Conservation (phyloP, 2,888 invertebrate species). For the Cynaeus angustus region DNA sequence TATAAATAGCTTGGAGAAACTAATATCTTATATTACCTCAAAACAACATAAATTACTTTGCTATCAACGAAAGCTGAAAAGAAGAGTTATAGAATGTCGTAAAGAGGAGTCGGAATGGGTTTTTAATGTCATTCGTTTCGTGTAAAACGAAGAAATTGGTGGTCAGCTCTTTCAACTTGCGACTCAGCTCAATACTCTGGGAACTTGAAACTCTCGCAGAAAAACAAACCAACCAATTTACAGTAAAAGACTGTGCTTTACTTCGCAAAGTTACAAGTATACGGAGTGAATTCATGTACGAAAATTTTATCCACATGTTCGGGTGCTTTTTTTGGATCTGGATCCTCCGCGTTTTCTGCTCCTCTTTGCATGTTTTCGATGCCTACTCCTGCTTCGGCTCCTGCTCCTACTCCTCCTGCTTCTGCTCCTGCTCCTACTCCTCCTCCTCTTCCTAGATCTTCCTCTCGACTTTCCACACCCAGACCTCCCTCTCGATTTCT, state of each 20-base stretch:
- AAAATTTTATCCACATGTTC: constrained; percentile 1
- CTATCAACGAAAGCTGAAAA: constrained; percentile 9
- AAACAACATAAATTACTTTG: constrained; percentile 2
- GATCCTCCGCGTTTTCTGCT: neutral
- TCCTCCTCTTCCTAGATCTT: constrained; percentile 38
- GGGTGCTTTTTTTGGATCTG: neutral
- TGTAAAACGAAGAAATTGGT: neutral
- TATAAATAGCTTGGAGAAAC: neutral
- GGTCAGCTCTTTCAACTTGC: no score
- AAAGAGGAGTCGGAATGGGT: constrained; percentile 13
- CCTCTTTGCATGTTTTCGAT: no score
- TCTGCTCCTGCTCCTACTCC: constrained; percentile 22
- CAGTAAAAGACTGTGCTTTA: no score
- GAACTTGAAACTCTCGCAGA: no score
- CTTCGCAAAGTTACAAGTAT: no score
- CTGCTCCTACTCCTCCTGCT: constrained; percentile 4
- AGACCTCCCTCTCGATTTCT: constrained; percentile 20
- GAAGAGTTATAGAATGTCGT: constrained; percentile 14
- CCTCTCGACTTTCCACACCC: constrained; percentile 29
- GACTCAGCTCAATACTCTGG: no score
- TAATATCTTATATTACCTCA: constrained; percentile 15
- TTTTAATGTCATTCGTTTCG: constrained; percentile 11
- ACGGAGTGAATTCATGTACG: no score
- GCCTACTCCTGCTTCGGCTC: no score
- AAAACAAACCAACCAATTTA: no score